A percentile compares a stretch with the other conserved stretches of the same genome.
Evolutionary conservation across 2,113 vertebrate genomes (phyloP).

Genomic region (Eurypyga helias): DNA sequence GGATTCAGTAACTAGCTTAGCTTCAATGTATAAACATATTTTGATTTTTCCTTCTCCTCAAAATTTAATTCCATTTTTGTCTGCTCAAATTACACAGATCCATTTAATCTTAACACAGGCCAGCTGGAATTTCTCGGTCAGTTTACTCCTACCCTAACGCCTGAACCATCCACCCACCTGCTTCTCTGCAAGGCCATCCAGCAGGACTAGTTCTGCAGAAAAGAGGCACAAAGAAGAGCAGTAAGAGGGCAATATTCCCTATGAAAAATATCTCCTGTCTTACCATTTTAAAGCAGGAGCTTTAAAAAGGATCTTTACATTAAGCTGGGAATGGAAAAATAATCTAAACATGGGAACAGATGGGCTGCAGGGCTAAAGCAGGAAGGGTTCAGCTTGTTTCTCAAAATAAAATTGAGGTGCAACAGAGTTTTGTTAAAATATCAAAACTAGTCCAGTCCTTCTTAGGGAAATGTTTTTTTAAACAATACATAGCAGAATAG

Average conservation of each 20-base stretch:
- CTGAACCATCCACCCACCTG: rapidly evolving
- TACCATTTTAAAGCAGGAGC: background rate
- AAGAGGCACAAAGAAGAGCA: background rate
- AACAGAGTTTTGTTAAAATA: background rate
- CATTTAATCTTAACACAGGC: background rate
- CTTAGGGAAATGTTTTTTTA: background rate
- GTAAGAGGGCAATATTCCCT: background rate
- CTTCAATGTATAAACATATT: background rate
- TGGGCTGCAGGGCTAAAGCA: background rate
- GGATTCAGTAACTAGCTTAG: background rate
- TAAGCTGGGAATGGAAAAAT: background rate
- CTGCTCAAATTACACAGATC: background rate
- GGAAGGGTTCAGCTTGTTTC: background rate
- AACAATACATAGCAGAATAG: background rate
- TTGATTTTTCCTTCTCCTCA: background rate
- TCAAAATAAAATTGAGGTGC: background rate
- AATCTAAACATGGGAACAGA: background rate
- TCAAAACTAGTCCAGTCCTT: background rate
- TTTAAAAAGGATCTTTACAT: background rate
- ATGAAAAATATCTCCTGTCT: background rate
- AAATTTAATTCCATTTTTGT: background rate
- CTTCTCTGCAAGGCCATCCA: background rate
- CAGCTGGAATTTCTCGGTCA: background rate
- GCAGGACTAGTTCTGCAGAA: background rate
- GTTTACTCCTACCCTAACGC: background rate